Percentiles rank a stretch among this genome's conserved stretches.
phyloP scores from a whole-genome alignment of 1,140 invertebrate species.

The Pomacea maculata region DNA sequence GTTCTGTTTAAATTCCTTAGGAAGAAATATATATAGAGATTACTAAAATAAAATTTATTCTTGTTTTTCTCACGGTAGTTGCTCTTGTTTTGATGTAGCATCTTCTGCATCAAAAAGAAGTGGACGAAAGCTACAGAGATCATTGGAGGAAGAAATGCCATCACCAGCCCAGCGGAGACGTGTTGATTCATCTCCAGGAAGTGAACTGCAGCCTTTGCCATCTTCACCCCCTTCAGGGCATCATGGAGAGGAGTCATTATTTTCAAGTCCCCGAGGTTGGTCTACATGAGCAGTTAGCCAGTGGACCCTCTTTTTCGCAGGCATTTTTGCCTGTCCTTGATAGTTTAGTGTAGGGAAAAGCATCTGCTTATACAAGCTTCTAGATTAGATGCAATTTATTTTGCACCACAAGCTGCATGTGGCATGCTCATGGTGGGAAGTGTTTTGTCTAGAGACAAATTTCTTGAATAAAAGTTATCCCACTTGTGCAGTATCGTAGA shows the following conservation, averaged over 20 bases:
- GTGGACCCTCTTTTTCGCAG: not conserved
- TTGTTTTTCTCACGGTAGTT: too few relatives aligned
- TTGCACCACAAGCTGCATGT: too few relatives aligned
- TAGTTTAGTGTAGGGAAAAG: not conserved
- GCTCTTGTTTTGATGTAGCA: not conserved
- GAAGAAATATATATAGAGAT: not conserved
- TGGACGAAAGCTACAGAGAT: constrained; percentile 5
- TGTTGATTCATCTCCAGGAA: constrained; percentile 45
- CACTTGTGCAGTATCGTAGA: too few relatives aligned
- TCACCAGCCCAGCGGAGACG: constrained; percentile 49
- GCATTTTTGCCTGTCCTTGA: not conserved
- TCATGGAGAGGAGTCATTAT: constrained; percentile 46
- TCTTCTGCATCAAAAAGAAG: constrained; percentile 41
- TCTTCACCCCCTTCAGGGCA: constrained; percentile 46
- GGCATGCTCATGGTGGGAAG: too few relatives aligned
- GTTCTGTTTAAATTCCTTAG: not conserved
- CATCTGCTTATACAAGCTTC: not conserved
- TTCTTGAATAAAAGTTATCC: too few relatives aligned
- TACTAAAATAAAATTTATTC: not conserved
- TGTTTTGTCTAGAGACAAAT: too few relatives aligned
- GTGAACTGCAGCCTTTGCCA: constrained; percentile 48
- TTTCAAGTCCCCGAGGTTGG: constrained; percentile 56
- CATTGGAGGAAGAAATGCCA: constrained; percentile 6
- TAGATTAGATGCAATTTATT: too few relatives aligned
- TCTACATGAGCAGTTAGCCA: not conserved